A percentile compares a stretch with the other conserved stretches of the same genome.
These are phyloP conservation scores for Ochropleura plecta DNA, from an alignment of 2,888 invertebrate genomes.

Conservation along the genomic window DNA sequence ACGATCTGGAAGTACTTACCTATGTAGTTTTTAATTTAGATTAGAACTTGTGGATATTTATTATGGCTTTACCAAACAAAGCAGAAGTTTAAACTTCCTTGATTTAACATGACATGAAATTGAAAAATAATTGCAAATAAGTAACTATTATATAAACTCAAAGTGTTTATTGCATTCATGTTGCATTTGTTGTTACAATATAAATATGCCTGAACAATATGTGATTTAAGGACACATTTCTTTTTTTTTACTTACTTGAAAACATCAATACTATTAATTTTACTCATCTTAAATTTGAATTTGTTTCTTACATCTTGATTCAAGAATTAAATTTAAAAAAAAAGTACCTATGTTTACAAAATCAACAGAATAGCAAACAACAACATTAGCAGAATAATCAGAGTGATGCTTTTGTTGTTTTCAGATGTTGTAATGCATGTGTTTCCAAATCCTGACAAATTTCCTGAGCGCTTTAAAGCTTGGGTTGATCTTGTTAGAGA, in stretches of 20 bases:
- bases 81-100: too few species aligned
- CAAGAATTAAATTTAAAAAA: neutral
- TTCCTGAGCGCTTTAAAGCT: conserved; percentile 12
- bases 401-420: neutral
- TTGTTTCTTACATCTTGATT: neutral
- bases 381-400: too few species aligned
- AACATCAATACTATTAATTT: too few species aligned
- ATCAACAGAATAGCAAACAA: neutral
- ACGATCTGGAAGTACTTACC: neutral
- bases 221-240: too few species aligned
- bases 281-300: too few species aligned
- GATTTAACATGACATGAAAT: too few species aligned
- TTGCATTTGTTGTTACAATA: neutral
- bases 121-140: too few species aligned
- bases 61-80: too few species aligned
- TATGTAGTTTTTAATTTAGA: neutral
- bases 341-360: too few species aligned
- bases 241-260: too few species aligned
- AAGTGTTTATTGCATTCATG: too few species aligned
- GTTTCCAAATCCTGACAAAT: conserved; percentile 8
- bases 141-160: too few species aligned
- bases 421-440: conserved; percentile 7
- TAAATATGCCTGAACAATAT: neutral
- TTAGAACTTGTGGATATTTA: neutral
- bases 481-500: conserved; percentile 16